Evolutionary conservation across 2,797 vertebrate species (phyloP), one percentile per base, ranked within the genome.

Genomic region (Orestias chungarensis): DNA sequence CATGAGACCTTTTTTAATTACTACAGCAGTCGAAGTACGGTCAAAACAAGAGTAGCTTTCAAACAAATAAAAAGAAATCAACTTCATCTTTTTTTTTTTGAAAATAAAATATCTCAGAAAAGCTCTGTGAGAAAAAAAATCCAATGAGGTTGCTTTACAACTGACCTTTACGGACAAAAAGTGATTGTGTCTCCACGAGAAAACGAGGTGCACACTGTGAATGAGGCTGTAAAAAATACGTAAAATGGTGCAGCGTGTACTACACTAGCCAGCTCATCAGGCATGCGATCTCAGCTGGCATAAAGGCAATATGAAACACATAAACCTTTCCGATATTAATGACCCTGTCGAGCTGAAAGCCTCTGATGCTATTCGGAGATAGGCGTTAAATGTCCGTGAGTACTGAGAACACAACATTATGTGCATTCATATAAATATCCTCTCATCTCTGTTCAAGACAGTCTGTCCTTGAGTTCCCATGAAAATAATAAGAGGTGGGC

Each of bases 401-500:
- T 88, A 87, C 85, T 81, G 89, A 71, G 84, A 88, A 75, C 88
- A 87, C 88, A 89, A 88, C 88, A 91, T 90, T 92, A 91, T 87
- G 82, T 78, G 83, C 78, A 91, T 92, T 91, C 88, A 89, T 92
- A 90, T 91, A 90, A 89, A 91, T 90, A 89, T 82, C 87, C 87
- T 74, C 86, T 84, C 86, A 82, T 86, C 85, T 85, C 78, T 0
- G 74, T 79, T 75, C 79, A 71, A 85, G 86, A 83, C 78, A 29
- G 81, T 59, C 68, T 59, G 88, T 83, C 88, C 89, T 91, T 86
- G 90, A 89, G 92, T 94, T 95, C 93, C 93, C 93, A 93, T 92
- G 94, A 83, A 95, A 91, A 94, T 90, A 91, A 93, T 89, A 88
- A 89, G 89, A 87, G 80, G 82, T 86, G 88, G 89, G 89, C 87